Evolutionary conservation across 2,797 vertebrate genomes (phyloP).

Genomic region (Pseudotriccus pelzelni): DNA sequence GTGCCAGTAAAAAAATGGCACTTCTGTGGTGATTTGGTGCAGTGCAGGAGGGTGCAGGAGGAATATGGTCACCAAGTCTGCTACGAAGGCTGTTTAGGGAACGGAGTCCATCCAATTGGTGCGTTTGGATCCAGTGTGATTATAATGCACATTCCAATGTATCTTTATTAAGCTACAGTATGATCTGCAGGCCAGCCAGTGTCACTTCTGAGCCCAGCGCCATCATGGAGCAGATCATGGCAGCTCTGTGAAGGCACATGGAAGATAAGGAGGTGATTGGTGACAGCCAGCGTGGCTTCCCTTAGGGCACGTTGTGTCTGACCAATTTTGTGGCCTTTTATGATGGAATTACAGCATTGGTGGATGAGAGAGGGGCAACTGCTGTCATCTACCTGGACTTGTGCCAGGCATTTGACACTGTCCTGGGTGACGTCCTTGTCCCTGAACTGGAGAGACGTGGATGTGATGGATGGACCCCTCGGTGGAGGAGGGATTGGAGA

Average conservation of each 20-base stretch:
- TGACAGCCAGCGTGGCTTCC: background rate
- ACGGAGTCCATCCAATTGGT: rapidly evolving
- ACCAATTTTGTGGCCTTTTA: background rate
- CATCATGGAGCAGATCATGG: background rate
- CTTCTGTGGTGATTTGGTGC: background rate
- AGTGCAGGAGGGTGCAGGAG: background rate
- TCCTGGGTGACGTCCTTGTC: background rate
- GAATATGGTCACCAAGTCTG: background rate
- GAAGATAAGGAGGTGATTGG: background rate
- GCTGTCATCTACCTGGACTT: background rate
- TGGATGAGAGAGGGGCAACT: background rate
- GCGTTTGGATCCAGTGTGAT: too few relatives aligned
- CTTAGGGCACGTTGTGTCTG: background rate
- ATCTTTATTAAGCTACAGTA: background rate
- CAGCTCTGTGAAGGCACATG: background rate
- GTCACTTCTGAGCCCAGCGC: too few relatives aligned
- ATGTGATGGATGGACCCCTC: background rate
- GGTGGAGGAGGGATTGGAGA: background rate
- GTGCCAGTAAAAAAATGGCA: background rate
- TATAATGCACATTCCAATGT: rapidly evolving
- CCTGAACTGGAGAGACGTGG: background rate
- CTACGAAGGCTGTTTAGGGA: rapidly evolving
- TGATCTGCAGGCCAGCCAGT: background rate
- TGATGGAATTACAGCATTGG: background rate
- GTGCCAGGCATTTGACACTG: background rate